phyloP scores from a whole-genome alignment of 2,113 vertebrate genomes.

The Petrocephalus microphthalmus region DNA sequence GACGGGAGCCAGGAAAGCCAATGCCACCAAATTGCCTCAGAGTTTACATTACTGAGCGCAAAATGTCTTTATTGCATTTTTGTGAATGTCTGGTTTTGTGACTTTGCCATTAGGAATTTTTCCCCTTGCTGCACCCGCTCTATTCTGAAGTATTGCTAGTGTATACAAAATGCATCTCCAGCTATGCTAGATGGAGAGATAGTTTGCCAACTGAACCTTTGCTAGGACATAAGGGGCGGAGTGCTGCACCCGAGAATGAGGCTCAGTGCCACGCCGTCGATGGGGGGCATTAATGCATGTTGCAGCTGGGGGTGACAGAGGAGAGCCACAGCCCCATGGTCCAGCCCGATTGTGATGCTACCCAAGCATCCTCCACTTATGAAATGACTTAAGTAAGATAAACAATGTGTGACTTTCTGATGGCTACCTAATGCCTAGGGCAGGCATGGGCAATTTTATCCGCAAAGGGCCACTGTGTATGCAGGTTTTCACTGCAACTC shows the following conservation, averaged over 20 bases:
- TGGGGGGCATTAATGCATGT: neutral
- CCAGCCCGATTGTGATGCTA: neutral
- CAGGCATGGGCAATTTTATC: too few relatives aligned
- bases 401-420: neutral
- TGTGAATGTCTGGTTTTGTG: neutral
- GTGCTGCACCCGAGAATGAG: neutral
- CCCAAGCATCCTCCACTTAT: neutral
- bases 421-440: neutral
- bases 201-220: neutral
- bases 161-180: neutral
- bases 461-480: too few relatives aligned
- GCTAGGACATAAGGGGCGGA: neutral
- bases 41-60: neutral
- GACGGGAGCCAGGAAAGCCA: neutral
- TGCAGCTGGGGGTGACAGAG: neutral
- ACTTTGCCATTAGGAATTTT: neutral
- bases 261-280: neutral
- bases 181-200: neutral
- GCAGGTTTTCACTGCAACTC: too few relatives aligned
- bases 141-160: neutral
- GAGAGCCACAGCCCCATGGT: neutral
- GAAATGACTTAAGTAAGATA: neutral
- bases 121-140: neutral
- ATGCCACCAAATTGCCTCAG: neutral
- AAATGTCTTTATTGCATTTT: neutral